Conservation (phyloP, 2,113 vertebrate genomes). For the Megalops atlanticus region DNA sequence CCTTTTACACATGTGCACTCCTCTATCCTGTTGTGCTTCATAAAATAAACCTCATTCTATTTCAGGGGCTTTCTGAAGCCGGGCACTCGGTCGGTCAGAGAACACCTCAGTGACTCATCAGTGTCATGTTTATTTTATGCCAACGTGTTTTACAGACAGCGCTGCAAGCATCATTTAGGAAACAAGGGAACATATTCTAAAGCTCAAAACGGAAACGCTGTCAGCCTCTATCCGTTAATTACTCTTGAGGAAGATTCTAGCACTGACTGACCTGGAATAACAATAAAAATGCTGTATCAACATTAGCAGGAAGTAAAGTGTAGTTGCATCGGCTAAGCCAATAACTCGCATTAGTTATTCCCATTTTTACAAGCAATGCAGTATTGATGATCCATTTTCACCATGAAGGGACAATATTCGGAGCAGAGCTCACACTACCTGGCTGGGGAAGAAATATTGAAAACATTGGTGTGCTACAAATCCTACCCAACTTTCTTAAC, state of each 20-base stretch:
- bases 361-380: background rate
- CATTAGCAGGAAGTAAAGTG: background rate
- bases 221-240: too few relatives aligned
- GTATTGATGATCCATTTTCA: background rate
- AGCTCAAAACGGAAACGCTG: too few relatives aligned
- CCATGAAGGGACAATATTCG: background rate
- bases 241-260: background rate
- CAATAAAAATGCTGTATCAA: background rate
- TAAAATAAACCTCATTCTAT: constrained; percentile 18
- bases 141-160: background rate
- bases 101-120: background rate
- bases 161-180: too few relatives aligned
- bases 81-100: background rate
- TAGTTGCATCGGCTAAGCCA: background rate
- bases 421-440: background rate
- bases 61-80: constrained; percentile 23
- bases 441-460: background rate
- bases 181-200: too few relatives aligned
- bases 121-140: background rate
- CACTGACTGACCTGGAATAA: background rate
- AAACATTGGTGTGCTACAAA: background rate
- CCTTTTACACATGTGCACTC: background rate
- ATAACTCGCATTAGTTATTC: background rate
- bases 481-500: background rate
- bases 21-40: background rate